A percentile compares a stretch with the other conserved stretches of the same genome.
Conservation (phyloP, 2,113 vertebrate genomes). For the Tragelaphus imberbis region DNA sequence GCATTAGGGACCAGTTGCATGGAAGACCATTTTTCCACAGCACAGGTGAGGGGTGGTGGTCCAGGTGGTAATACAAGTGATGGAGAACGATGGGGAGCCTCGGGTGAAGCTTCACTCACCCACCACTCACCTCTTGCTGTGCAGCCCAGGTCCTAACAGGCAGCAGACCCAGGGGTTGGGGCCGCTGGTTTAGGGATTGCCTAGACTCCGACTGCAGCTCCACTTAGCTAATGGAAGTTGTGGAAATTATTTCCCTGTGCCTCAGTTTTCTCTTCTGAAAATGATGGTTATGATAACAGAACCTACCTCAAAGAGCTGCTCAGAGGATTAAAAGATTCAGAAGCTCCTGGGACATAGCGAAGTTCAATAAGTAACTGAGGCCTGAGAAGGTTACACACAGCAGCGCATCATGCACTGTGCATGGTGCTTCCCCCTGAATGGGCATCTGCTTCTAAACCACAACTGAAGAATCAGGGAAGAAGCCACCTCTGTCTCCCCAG, state of each 20-base stretch:
- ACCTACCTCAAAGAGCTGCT: neutral
- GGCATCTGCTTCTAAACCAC: neutral
- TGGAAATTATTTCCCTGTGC: neutral
- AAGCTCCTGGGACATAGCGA: neutral
- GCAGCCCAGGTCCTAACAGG: neutral
- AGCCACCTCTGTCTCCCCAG: neutral
- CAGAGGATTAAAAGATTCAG: neutral
- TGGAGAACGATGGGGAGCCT: neutral
- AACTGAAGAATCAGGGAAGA: neutral
- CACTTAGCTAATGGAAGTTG: neutral
- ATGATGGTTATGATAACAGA: neutral
- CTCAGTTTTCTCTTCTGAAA: neutral
- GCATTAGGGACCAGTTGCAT: neutral
- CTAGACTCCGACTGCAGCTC: neutral
- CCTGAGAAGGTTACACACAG: neutral
- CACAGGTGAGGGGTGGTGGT: neutral
- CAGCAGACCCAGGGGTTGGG: neutral
- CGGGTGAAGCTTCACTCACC: neutral
- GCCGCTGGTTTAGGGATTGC: neutral
- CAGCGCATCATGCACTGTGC: rapidly evolving
- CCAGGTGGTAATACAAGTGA: neutral
- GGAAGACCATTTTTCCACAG: neutral
- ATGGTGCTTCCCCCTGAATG: neutral
- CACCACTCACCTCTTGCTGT: neutral
- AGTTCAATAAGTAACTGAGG: neutral